phyloP scores from a whole-genome alignment of 37 sponge, comb jelly and placozoan genomes.

The Geodia barretti region DNA sequence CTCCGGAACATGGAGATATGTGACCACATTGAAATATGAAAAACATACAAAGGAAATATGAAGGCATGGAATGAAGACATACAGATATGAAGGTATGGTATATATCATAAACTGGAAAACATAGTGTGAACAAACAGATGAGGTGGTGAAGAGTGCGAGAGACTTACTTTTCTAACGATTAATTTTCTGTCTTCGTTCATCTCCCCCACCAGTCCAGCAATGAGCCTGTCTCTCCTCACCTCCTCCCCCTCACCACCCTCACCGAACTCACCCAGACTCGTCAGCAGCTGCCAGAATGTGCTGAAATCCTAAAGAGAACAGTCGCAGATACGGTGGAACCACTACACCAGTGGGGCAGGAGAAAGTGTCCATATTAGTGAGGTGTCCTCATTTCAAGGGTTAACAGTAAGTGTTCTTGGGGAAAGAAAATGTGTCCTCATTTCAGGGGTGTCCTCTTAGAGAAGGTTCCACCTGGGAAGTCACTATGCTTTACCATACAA shows the following conservation, averaged over 20 bases:
- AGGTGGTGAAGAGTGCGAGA: too few species aligned
- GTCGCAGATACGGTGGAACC: not conserved
- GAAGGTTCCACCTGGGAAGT: too few species aligned
- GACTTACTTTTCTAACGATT: slow-evolving; percentile 48
- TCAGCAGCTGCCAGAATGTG: slow-evolving; percentile 32
- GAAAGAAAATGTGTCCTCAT: too few species aligned
- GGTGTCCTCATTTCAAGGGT: too few species aligned
- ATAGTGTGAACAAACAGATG: too few species aligned
- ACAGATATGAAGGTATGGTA: not conserved
- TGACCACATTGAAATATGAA: not conserved
- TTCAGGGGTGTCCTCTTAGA: too few species aligned
- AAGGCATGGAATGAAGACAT: not conserved
- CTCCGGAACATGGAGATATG: too few species aligned
- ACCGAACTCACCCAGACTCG: not conserved
- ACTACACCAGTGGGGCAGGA: not conserved
- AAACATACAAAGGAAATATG: not conserved
- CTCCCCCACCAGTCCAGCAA: slow-evolving; percentile 50
- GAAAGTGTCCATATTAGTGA: too few species aligned
- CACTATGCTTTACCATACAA: too few species aligned
- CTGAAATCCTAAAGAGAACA: slow-evolving; percentile 18
- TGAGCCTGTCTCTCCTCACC: slow-evolving; percentile 22
- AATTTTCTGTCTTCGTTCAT: slow-evolving; percentile 54
- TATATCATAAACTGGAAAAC: not conserved
- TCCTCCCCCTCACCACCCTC: slow-evolving; percentile 1
- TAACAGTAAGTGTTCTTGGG: too few species aligned